These are phyloP conservation scores for Columbina picui DNA, from an alignment of 2,113 vertebrate species.

Conservation along the genomic window DNA sequence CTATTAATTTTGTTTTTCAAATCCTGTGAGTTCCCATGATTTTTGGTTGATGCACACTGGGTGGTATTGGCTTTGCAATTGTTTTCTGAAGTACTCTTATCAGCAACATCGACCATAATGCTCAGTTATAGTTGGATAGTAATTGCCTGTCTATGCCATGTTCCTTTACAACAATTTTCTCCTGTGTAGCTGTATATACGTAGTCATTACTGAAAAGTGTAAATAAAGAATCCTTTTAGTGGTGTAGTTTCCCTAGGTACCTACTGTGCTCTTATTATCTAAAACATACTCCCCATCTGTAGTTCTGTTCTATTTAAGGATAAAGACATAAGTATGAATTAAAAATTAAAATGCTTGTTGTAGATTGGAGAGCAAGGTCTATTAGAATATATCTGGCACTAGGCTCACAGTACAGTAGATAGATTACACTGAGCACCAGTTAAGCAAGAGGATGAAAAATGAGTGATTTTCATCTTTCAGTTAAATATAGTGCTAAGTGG, in stretches of 20 bases:
- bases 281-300: slow-evolving; percentile 69
- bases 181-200: slow-evolving; percentile 54
- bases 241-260: slow-evolving; percentile 70
- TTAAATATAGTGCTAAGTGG: slow-evolving; percentile 81
- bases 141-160: slow-evolving; percentile 42
- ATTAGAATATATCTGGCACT: slow-evolving; percentile 57
- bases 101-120: neutral
- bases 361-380: slow-evolving; percentile 69
- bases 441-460: slow-evolving; percentile 80
- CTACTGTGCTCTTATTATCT: slow-evolving; percentile 72
- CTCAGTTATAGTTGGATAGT: slow-evolving; percentile 13
- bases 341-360: slow-evolving; percentile 75
- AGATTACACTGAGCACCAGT: slow-evolving; percentile 69
- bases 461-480: slow-evolving; percentile 77
- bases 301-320: slow-evolving; percentile 72
- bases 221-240: slow-evolving; percentile 74
- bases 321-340: slow-evolving; percentile 76
- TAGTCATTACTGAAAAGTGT: slow-evolving; percentile 73
- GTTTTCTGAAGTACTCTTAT: slow-evolving; percentile 2
- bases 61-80: neutral
- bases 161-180: slow-evolving; percentile 59
- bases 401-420: slow-evolving; percentile 69
- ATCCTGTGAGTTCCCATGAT: neutral
- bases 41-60: neutral
- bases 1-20: neutral